A percentile compares a stretch with the other conserved stretches of the same genome.
phyloP scores from a whole-genome alignment of 2,797 vertebrate genomes.

The Mergus octosetaceus region DNA sequence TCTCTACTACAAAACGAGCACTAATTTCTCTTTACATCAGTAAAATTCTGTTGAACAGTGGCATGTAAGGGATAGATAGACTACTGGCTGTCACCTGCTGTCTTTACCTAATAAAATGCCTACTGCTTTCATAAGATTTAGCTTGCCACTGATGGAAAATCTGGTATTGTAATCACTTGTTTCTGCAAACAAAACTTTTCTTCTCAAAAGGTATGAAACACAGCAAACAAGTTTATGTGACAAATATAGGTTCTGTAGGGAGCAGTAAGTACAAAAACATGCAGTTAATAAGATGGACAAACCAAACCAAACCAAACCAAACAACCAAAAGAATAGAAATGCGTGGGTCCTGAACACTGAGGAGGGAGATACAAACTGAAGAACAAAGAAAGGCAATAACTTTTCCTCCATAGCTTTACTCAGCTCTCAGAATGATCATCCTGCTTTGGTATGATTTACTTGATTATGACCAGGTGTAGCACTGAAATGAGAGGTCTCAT shows the following conservation, averaged over 20 bases:
- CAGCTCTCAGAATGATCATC: not conserved
- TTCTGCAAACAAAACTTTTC: not conserved
- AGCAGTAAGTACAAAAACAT: not conserved
- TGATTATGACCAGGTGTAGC: not conserved
- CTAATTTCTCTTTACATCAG: not conserved
- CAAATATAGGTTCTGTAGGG: not conserved
- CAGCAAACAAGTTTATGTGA: not conserved
- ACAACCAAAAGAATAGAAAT: not conserved
- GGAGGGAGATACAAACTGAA: not conserved
- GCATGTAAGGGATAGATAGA: not conserved
- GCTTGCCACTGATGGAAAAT: not conserved
- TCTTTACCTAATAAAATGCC: not conserved
- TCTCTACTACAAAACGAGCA: not conserved
- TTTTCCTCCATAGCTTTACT: not conserved
- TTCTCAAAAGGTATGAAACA: not conserved
- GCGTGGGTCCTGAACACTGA: not conserved
- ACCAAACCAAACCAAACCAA: too few species aligned
- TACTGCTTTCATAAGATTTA: not conserved
- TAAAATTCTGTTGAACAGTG: not conserved
- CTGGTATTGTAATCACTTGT: not conserved
- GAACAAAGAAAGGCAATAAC: not conserved
- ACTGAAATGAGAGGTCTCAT: constrained; percentile 7
- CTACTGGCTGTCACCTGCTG: not conserved
- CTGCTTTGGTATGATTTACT: not conserved
- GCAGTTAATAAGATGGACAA: not conserved